Evolutionary conservation across 1,140 invertebrate genomes (phyloP), one percentile per base, ranked within the genome.

Genomic region (Drosophila miranda): DNA sequence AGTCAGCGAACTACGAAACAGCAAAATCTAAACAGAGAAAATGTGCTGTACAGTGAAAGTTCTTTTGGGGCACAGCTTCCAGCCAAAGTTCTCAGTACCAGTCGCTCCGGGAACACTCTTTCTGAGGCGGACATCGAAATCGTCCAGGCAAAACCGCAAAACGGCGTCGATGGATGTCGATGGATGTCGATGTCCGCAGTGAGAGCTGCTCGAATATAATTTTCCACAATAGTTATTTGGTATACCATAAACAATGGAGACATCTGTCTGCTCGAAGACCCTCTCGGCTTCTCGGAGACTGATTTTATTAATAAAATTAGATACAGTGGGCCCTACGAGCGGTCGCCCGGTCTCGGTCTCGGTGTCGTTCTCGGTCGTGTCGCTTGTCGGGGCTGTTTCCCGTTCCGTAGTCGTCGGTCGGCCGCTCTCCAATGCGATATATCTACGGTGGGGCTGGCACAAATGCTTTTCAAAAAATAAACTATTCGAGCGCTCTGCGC

Each of bases 401-500:
- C 34, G 34, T 38, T 38, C 34, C 34, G 34, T 13, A 38, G 34
- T 38, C 51, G 51, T 11, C 41, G 28, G 43, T 52, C 30, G 28
- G 43, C 41, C 30, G 21, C 50, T 52, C 42, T 68, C 38, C 46
- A 53, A 52, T 41, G 9, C 44, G 16, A n/a, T 61, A 56, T 48
- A 49, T 55, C 44, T 6, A 16, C 45, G 41, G 23, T 46, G 58
- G 41, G 28, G 69, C 46, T 59, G 69, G 58, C 59, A 41, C 59
- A 41, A 21, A 8, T 34, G 43, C 44, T 52, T 45, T 38, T 38
- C 41, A 34, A 46, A 64, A 73, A 74, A 34, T 26, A 56, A 77
- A 77, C 81, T 86, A 86, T 75, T 87, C 63, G 69, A 63, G 52
- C 82, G 70, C 72, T 41, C 80, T 56, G 75, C 74, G 78, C 69